Base-by-base conservation (phyloP, 2,797 vertebrate species). In the Sebastes baramenuke region DNA sequence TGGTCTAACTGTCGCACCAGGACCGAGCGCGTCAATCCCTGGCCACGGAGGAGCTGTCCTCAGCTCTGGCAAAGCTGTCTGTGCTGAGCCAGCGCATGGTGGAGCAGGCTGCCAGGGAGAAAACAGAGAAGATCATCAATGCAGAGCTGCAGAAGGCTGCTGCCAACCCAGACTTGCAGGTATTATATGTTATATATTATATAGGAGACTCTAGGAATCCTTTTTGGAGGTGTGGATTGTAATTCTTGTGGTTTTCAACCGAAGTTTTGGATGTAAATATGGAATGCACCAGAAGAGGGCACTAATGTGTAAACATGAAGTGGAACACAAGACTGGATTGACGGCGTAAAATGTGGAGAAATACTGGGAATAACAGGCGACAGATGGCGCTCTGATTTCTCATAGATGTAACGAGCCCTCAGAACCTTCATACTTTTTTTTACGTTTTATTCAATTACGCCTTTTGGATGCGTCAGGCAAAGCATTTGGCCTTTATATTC, bases 61-160 rank as follows among this genome's bases (percentile, higher is more conserved):
- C 98, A 1, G 98, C 98, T 2, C 88, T 99, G 89, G 98, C 99
- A 52, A 99, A 99, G 91, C 95, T 99, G 12, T 99, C 98, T 0
- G 98, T 99, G 67, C 95, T 99, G 78, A 99, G 98, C 83, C 98
- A 99, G 93, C 95, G 98, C 0, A 99, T 99, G 99, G 98, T 99
- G 87, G 98, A 99, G 90, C 98, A 99, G 89, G 99, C 99, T 1
- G 99, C 99, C 0, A 94, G 98, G 1, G 99, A 99, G 90, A 99
- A 99, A 90, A 99, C 98, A 0, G 98, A 99, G 90, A 99, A 99
- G 79, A 99, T 99, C 79, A 99, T 99, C 93, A 99, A 97, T 1
- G 98, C 99, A 0, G 99, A 99, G 92, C 95, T 99, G 20, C 98
- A 99, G 92, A 99, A 99, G 89, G 98, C 98, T 6, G 99, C 98